Evolutionary conservation across 2,113 vertebrate species (phyloP), one percentile per base, ranked within the genome.

Genomic region (Anarrhichthys ocellatus): DNA sequence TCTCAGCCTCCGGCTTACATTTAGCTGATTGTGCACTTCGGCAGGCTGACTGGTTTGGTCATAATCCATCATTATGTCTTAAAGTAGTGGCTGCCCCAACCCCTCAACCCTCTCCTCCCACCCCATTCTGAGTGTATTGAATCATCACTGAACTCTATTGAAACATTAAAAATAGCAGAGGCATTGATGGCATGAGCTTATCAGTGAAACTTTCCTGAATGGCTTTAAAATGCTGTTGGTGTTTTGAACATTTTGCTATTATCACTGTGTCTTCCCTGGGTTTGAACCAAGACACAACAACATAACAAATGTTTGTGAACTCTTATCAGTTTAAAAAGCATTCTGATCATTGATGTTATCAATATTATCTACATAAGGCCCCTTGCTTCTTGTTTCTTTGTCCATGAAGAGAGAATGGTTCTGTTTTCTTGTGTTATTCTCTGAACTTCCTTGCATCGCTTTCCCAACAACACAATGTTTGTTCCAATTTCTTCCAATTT

Each of bases 21-120:
- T 91, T 84, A 91, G 90, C 91, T 95, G 93, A 94, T 90, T 91
- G 90, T 89, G 91, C 92, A 93, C 68, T 93, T 94, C 88, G 73
- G 22, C 59, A 61, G 78, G 78, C 81, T 86, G 79, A 80, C 84
- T 81, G 82, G 71, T 85, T 89, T 84, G 84, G 84, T 93, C 80
- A 92, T 92, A 95, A 93, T 95, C 92, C 88, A 93, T 92, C 91
- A 91, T 90, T 86, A 91, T 93, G 90, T 84, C 91, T 90, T 81
- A 27, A 81, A 74, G 76, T 83, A 62, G 87, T 27, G 34, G 66
- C 66, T 81, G 40, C 73, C 73, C 76, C 48, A 66, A 11, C 82
- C 67, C 58, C 32, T 20, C 40, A 56, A 24, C 46, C 61, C 44
- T 0, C 32, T 24, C 38, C 38, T 29, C 56, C 20, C 59, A 50